Evolutionary conservation across 1,140 invertebrate genomes (phyloP).

Genomic region (Drosophila nigromelanica): DNA sequence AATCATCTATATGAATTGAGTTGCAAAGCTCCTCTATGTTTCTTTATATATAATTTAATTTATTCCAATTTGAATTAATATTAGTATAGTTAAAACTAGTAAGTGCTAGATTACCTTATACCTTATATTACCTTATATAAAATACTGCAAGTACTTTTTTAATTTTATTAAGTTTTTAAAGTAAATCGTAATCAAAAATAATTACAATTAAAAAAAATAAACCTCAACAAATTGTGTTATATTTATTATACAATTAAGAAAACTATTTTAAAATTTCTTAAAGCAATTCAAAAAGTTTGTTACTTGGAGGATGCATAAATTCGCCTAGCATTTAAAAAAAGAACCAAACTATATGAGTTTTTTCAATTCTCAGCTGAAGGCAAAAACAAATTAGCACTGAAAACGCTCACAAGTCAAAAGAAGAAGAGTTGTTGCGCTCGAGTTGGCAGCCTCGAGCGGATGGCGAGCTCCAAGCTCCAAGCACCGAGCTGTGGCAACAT

Average conservation of each 20-base stretch:
- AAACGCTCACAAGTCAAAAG: slow-evolving; percentile 21
- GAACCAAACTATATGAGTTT: slow-evolving; percentile 20
- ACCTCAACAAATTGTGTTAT: too few relatives aligned
- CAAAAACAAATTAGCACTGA: slow-evolving; percentile 27
- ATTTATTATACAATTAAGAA: not conserved
- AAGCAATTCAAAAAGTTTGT: slow-evolving; percentile 7
- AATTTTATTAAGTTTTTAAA: too few relatives aligned
- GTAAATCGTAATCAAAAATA: too few relatives aligned
- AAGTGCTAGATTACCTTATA: too few relatives aligned
- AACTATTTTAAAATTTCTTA: not conserved
- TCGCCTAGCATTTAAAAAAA: slow-evolving; percentile 59
- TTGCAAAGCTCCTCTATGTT: too few relatives aligned
- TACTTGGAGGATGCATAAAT: slow-evolving; percentile 2
- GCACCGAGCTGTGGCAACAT: slow-evolving; percentile 55
- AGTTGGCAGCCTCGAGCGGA: slow-evolving; percentile 1
- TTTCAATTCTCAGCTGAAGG: slow-evolving; percentile 15
- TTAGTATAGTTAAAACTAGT: too few relatives aligned
- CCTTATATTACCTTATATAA: too few relatives aligned
- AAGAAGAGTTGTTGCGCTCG: slow-evolving; percentile 23
- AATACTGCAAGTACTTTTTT: too few relatives aligned
- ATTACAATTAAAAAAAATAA: too few relatives aligned
- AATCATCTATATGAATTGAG: not conserved
- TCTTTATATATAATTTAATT: too few relatives aligned
- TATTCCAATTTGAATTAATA: too few relatives aligned
- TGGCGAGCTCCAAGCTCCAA: not conserved